phyloP scores from a whole-genome alignment of 2,888 invertebrate genomes.

The Coleophora flavipennella region DNA sequence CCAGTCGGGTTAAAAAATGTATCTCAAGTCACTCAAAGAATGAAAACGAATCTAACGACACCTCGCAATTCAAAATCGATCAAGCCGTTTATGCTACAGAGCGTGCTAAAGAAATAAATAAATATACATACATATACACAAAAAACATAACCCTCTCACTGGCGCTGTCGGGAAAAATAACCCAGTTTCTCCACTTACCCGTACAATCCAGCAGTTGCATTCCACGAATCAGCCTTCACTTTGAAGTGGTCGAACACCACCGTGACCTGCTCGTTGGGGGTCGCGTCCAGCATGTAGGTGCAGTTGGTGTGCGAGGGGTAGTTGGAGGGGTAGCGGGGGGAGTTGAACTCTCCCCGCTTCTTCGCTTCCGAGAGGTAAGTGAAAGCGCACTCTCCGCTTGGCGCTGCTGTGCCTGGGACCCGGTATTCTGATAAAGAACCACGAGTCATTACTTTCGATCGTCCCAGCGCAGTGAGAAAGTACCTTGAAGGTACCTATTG shows the following conservation, averaged over 20 bases:
- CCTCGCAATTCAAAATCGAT: too few relatives aligned
- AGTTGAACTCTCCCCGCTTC: constrained; percentile 94
- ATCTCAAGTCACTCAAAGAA: too few relatives aligned
- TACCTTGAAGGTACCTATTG: too few relatives aligned
- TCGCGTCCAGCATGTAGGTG: constrained; percentile 90
- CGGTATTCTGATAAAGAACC: constrained; percentile 80
- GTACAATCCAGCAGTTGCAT: constrained; percentile 75
- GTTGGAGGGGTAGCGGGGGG: constrained; percentile 95
- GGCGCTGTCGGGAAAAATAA: too few relatives aligned
- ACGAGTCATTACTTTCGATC: too few relatives aligned
- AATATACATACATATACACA: too few relatives aligned
- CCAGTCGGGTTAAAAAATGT: background rate
- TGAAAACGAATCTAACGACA: too few relatives aligned
- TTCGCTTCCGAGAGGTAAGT: constrained; percentile 90
- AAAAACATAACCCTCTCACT: too few relatives aligned
- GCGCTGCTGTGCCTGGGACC: constrained; percentile 94
- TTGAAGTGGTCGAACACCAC: constrained; percentile 94
- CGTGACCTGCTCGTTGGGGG: constrained; percentile 90
- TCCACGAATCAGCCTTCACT: constrained; percentile 85
- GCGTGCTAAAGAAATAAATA: too few relatives aligned
- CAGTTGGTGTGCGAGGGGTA: constrained; percentile 97
- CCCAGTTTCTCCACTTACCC: constrained; percentile 31
- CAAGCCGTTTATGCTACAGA: too few relatives aligned
- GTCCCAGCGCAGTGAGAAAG: too few relatives aligned
- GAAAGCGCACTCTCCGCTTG: constrained; percentile 92